phyloP scores from a whole-genome alignment of 2,888 invertebrate species.

The Caenorhabditis parvicauda region DNA sequence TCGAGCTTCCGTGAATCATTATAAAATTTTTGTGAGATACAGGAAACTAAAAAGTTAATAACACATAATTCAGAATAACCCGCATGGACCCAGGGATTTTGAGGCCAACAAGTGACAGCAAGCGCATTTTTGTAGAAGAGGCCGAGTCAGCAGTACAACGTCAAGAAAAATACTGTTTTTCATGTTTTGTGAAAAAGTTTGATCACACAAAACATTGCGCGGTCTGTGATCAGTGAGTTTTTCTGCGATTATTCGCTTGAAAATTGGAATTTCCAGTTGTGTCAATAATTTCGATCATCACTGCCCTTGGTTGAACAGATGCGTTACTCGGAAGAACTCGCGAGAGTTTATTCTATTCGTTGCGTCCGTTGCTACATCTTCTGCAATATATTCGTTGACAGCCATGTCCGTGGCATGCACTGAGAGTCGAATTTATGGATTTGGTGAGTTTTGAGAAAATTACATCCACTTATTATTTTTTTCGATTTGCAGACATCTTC shows the following conservation, averaged over 20 bases:
- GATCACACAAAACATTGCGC: conserved; percentile 42
- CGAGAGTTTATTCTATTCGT: conserved; percentile 41
- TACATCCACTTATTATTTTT: neutral
- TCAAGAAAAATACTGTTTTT: conserved; percentile 35
- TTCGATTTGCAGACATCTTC: conserved; percentile 22
- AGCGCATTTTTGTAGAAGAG: conserved; percentile 26
- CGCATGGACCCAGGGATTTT: conserved; percentile 35
- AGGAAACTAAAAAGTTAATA: too few species aligned
- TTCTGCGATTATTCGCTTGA: neutral
- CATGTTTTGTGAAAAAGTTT: conserved; percentile 32
- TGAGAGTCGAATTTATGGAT: conserved; percentile 21
- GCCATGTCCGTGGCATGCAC: conserved; percentile 16
- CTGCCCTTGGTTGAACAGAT: conserved; percentile 47
- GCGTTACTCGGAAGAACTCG: conserved; percentile 38
- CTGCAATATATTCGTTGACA: conserved; percentile 25
- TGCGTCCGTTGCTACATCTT: conserved; percentile 27
- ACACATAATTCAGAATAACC: conserved; percentile 22
- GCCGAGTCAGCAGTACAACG: conserved; percentile 28
- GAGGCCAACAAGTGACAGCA: conserved; percentile 16
- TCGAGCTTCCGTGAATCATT: too few species aligned
- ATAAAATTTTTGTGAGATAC: too few species aligned
- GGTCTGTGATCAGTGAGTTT: conserved; percentile 39
- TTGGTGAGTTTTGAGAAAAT: conserved; percentile 13
- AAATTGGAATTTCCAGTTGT: conserved; percentile 25
- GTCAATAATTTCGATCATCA: conserved; percentile 46